Evolutionary conservation across 1,140 invertebrate species (phyloP), one percentile per base, ranked within the genome.

Genomic region (Eueides isabella): DNA sequence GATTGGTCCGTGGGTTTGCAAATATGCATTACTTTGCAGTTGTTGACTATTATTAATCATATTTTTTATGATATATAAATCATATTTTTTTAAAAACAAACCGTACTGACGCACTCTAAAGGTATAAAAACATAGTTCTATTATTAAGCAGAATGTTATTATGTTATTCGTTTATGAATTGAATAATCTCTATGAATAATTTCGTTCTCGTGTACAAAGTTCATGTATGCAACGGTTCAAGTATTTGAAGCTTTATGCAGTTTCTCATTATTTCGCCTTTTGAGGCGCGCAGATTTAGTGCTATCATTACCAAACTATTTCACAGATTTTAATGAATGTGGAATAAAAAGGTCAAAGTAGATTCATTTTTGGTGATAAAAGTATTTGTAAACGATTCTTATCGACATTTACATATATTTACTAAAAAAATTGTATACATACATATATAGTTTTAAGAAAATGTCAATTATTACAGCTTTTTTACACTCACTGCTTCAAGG

Each of bases 241-340:
- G 48, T 55, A 55, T 55, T 55, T 55, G 48, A 26, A 11, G 48
- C 48, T 55, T 55, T 55, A 55, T 55, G 48, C 48, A 55, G 48
- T 55, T 55, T 55, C 48, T 55, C 48, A 55, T 55, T 55, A 55
- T 55, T 55, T 55, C 48, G 23, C 48, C 48, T 55, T 55, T 55
- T 55, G 48, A 55, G 48, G 48, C 48, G 48, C 48, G 48, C 48
- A 55, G 48, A 55, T 55, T 55, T 55, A 55, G 48, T 55, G 48
- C 48, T 55, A 55, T 55, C 48, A 55, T 55, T 55, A 55, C 48
- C 48, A 55, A 55, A 55, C 48, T 55, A 26, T 55, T 55, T 26
- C 23, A 26, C 9, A 12, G 48, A 55, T 55, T 55, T 55, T 55
- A 55, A 55, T 55, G 48, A 55, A 55, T 55, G 23, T 55, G 48